These are phyloP conservation scores for Pycnonotus jocosus DNA, from an alignment of 2,113 vertebrate genomes.

Conservation along the genomic window DNA sequence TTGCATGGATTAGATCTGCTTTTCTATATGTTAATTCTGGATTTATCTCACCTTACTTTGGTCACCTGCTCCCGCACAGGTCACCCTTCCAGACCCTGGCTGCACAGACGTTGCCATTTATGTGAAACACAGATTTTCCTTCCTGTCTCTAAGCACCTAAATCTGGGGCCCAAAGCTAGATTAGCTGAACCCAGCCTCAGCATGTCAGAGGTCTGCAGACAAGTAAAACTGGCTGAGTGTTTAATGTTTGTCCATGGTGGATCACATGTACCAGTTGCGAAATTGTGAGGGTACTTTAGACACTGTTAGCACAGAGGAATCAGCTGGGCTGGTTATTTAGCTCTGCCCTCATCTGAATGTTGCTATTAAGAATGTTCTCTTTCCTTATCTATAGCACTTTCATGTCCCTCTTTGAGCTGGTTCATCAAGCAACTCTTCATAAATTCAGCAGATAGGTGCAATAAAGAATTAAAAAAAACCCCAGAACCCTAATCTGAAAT, in stretches of 20 bases:
- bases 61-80: fast-evolving
- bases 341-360: background rate
- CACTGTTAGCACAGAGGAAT: background rate
- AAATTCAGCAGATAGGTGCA: background rate
- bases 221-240: background rate
- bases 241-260: background rate
- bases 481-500: background rate
- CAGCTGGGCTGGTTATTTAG: background rate
- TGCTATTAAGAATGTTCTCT: background rate
- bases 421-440: background rate
- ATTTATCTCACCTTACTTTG: background rate
- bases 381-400: background rate
- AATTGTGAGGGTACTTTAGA: background rate
- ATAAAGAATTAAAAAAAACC: background rate
- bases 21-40: background rate
- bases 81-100: background rate
- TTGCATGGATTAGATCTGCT: background rate
- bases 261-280: background rate
- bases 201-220: background rate
- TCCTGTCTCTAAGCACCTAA: background rate
- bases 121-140: background rate
- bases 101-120: fast-evolving
- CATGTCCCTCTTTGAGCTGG: background rate
- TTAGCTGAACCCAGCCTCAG: background rate
- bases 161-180: background rate